Base-by-base conservation (phyloP, 1,140 invertebrate species). In the Megathymus violae region DNA sequence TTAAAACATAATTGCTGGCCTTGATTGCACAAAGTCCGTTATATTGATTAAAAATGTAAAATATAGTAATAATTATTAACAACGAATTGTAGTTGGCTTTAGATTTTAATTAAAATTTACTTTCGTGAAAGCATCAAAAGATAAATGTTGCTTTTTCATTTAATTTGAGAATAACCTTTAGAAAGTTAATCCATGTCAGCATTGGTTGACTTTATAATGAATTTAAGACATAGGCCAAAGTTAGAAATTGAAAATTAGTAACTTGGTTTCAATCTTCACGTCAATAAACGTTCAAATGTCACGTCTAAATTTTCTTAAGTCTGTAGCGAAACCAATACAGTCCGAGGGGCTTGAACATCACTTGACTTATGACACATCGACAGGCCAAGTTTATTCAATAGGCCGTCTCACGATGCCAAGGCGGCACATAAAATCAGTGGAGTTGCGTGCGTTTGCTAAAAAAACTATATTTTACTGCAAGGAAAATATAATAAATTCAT, bases 281-380 rank as follows among this genome's bases (percentile, higher is more conserved):
- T 44, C 19, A 44, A 52, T 9, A 3, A 40, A n/a, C n/a, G n/a
- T n/a, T 22, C 10, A 34, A 43, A 46, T 44, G 47, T 27, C 44
- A 48, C 51, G 41, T 66, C 48, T 62, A 67, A 67, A 44, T 31
- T 60, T 79, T 78, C 56, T 60, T 69, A 64, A 31, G 61, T 78
- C 73, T 74, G 63, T 76, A 64, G 73, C 58, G 56, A 79, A 75
- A 71, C 69, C 72, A 70, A 71, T 69, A 73, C 61, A 66, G 67
- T 81, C 70, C 71, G 64, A 70, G 73, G 68, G 67, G 64, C 63
- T 79, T 67, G 65, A 86, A 72, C 74, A 71, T 89, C 84, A 86
- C 88, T 89, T 86, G 82, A 86, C 85, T 88, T 88, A 82, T 88
- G 85, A 90, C 85, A 88, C 85, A 90, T 90, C 82, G 88, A 88